These are phyloP conservation scores for Nixonia krombeini DNA, from an alignment of 1,140 invertebrate species.

Conservation along the genomic window DNA sequence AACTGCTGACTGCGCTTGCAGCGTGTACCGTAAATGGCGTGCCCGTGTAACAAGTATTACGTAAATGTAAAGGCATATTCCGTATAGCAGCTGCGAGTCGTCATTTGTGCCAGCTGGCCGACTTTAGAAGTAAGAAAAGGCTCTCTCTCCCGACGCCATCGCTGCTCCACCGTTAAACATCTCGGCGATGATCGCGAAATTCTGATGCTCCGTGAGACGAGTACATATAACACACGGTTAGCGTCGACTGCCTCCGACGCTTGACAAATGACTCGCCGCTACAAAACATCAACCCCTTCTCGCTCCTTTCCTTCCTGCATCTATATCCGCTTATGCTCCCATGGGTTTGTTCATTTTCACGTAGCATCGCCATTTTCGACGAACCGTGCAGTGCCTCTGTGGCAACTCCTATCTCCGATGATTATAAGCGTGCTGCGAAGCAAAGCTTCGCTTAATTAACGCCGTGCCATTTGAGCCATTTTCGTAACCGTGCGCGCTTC, in stretches of 20 bases:
- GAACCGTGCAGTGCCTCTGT: no score
- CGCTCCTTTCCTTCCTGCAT: no score
- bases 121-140: neutral
- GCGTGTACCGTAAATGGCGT: conserved; percentile 1
- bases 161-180: neutral
- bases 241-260: neutral
- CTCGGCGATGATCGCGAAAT: neutral
- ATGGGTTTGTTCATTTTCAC: no score
- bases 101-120: conserved; percentile 1
- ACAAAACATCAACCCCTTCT: no score
- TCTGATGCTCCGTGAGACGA: neutral
- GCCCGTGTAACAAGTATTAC: conserved; percentile 20
- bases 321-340: no score
- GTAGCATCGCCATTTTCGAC: no score
- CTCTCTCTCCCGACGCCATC: no score
- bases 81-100: neutral
- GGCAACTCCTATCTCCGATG: no score
- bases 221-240: neutral
- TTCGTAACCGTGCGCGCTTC: conserved; percentile 40
- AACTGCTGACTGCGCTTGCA: neutral
- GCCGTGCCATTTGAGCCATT: conserved; percentile 56
- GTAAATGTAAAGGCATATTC: conserved; percentile 1
- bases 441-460: conserved; percentile 66
- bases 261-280: conserved; percentile 47
- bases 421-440: no score